Percentiles rank a stretch among this genome's conserved stretches.
Evolutionary conservation across 2,888 invertebrate species (phyloP).

Genomic region (Thalpophila matura): DNA sequence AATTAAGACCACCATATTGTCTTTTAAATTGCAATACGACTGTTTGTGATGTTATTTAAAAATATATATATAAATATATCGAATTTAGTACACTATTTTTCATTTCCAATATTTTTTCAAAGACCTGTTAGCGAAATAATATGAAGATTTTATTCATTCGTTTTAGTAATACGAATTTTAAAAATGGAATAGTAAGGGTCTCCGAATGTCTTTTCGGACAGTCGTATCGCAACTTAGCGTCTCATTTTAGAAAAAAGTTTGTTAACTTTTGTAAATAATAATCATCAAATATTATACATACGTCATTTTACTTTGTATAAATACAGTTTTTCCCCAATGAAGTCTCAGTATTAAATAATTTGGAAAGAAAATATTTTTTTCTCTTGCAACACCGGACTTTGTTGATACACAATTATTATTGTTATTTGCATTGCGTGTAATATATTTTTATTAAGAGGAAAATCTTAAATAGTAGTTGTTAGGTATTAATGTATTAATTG

Average conservation of each 20-base stretch:
- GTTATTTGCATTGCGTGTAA: conserved; percentile 89
- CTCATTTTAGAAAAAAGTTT: conserved; percentile 76
- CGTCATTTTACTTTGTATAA: conserved; percentile 78
- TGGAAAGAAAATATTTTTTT: conserved; percentile 64
- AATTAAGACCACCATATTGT: conserved; percentile 76
- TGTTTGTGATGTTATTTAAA: conserved; percentile 45
- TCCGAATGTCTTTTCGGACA: conserved; percentile 54
- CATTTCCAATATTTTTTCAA: conserved; percentile 48
- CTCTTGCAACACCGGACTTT: conserved; percentile 78
- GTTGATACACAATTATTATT: conserved; percentile 82
- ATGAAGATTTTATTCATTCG: conserved; percentile 55
- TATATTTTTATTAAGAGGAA: conserved; percentile 90
- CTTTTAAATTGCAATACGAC: conserved; percentile 68
- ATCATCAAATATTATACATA: conserved; percentile 74
- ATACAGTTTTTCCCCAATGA: conserved; percentile 67
- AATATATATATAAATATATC: conserved; percentile 39
- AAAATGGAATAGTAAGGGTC: conserved; percentile 55
- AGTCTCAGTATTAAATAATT: conserved; percentile 84
- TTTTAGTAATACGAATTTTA: conserved; percentile 42
- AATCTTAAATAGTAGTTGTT: conserved; percentile 89
- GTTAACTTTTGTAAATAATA: conserved; percentile 88
- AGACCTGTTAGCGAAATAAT: conserved; percentile 58
- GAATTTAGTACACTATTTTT: conserved; percentile 44
- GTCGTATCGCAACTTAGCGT: conserved; percentile 71
- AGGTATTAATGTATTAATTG: conserved; percentile 90